Base-by-base conservation (phyloP, 2,797 vertebrate species). In the Hydrolagus colliei region DNA sequence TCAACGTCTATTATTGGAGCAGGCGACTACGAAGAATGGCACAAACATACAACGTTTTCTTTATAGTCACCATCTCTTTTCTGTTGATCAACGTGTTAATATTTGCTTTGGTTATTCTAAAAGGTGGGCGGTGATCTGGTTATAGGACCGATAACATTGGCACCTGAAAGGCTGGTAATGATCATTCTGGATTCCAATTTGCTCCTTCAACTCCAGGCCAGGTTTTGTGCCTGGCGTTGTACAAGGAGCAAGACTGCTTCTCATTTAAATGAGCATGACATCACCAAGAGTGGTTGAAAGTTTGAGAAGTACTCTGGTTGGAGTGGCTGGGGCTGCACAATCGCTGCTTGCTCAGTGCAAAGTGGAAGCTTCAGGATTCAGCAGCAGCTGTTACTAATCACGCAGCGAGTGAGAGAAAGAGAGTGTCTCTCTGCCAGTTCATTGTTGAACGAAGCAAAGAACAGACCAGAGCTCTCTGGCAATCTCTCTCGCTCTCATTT, bases 241-340 rank as follows among this genome's bases (percentile, higher is more conserved):
- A 9, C 62, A 1, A 65, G n/a, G n/a, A 27, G n/a, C 41, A n/a
- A 77, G 18, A 65, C 13, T 16, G 61, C 2, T 13, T n/a, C 61
- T 79, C 61, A 79, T 79, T 79, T 79, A 61, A 79, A 79, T 79
- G 77, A 22, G 62, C 13, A 32, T 80, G 77, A 80, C 61, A 80
- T 80, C 78, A 80, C 61, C 13, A 61, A 59, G 22, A 16, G 27
- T 67, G 62, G 77, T n/a, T 79, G 52, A 65, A 62, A 65, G 77
- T 16, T 63, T 65, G 79, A 12, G 63, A 20, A 35, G 65, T 35
- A 27, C 65, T 82, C 62, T 22, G 7, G 62, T 62, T 22, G 5
- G 62, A 9, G 62, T 27, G 73, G 27, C 73, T 32, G 27, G 35
- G 73, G 41, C 41, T 52, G 3, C 41, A 52, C 1, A 52, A 52